Evolutionary conservation across 2,113 vertebrate genomes (phyloP), one percentile per base, ranked within the genome.

Genomic region (Leptobrachium leishanense): DNA sequence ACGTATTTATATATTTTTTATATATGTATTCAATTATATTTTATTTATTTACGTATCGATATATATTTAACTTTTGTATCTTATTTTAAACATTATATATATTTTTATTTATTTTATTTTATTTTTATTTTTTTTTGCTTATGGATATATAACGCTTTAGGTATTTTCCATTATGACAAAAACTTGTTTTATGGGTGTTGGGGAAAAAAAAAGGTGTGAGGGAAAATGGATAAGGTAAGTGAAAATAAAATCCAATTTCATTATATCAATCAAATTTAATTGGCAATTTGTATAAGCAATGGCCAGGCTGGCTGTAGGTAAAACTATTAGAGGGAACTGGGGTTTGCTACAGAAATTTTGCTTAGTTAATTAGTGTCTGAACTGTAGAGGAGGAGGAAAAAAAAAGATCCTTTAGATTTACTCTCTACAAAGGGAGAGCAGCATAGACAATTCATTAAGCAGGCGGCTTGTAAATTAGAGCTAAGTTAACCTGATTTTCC

Each of bases 201-300:
- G 44, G 65, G 8, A 46, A 50, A 50, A 50, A 50, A 50, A 50
- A 54, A 74, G 74, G 73, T 68, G 59, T 62, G 50, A 79, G 79
- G 82, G 79, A 82, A 46, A 67, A 68, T n/a, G 77, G 79, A 83
- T 84, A 85, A 90, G 88, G 89, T 89, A 92, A 91, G 90, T 91
- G 92, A 92, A 93, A 92, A 92, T 90, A 93, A 93, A 91, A 90
- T 91, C 90, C 91, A 88, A 90, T 92, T 93, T 93, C 92, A 92
- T 93, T 93, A 93, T 94, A 94, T 94, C 93, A 94, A 94, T 94
- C 93, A 94, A 92, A 93, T 94, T 94, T 94, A 94, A 94, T 94
- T 94, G 93, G 91, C 93, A 94, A 94, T 94, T 94, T 94, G 93
- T 94, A 93, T 92, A 91, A 91, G 93, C 90, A 92, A 90, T 93